These are phyloP conservation scores for Gymnosoma rotundatum DNA, from an alignment of 2,888 invertebrate species.

Conservation along the genomic window DNA sequence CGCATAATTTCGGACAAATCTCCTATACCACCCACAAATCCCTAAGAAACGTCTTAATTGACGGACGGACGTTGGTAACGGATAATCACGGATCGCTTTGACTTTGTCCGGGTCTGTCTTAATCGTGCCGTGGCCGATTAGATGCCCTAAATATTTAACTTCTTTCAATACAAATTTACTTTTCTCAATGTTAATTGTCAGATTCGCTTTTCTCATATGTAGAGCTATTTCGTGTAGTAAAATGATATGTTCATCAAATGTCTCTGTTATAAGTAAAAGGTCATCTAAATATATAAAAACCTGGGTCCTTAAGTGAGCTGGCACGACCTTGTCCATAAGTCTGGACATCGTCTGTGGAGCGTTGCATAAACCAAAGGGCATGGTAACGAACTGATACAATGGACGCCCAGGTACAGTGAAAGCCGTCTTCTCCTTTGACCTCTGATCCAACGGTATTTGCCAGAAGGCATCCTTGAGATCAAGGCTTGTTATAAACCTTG, in stretches of 20 bases:
- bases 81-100: not conserved
- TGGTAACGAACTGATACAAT: not conserved
- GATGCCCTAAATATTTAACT: constrained; percentile 15
- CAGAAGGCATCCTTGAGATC: constrained; percentile 2
- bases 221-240: too few relatives aligned
- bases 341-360: constrained; percentile 6
- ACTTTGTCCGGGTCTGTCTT: constrained; percentile 24
- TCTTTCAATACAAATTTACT: not conserved
- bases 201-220: too few relatives aligned
- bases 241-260: too few relatives aligned
- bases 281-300: constrained; percentile 17
- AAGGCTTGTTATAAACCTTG: constrained; percentile 18
- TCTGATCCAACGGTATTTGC: not conserved
- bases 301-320: not conserved
- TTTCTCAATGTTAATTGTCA: too few relatives aligned
- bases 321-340: constrained; percentile 6
- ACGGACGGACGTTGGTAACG: constrained; percentile 13
- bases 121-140: not conserved
- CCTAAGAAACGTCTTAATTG: constrained; percentile 27
- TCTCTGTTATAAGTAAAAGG: not conserved
- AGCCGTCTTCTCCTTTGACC: not conserved
- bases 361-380: not conserved
- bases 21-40: constrained; percentile 22
- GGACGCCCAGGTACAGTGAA: not conserved
- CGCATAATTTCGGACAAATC: constrained; percentile 18